A percentile compares a stretch with the other conserved stretches of the same genome.
Conservation (phyloP, 64 coral and sea anemone species). For the Hydrozoanthus tunicans region DNA sequence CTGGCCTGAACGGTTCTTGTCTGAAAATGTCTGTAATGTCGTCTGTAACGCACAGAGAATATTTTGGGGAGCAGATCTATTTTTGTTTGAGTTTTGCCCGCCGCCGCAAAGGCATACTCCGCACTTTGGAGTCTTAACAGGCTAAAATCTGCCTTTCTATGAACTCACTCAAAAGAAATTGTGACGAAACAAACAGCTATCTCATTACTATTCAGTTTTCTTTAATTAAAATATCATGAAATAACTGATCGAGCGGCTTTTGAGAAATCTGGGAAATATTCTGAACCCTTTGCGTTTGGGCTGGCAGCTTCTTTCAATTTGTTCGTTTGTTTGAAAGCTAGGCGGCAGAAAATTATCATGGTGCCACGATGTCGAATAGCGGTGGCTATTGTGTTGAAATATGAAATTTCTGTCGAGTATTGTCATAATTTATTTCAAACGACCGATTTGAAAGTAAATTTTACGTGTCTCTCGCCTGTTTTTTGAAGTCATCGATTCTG, state of each 20-base stretch:
- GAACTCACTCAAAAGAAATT: constrained; percentile 35
- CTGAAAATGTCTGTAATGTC: constrained; percentile 95
- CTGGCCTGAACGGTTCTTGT: constrained; percentile 87
- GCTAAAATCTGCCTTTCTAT: constrained; percentile 5
- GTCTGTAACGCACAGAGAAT: constrained; percentile 81
- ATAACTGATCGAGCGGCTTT: background rate
- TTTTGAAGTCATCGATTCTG: background rate
- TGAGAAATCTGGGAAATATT: background rate
- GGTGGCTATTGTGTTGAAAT: constrained; percentile 19
- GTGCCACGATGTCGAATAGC: background rate
- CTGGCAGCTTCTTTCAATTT: background rate
- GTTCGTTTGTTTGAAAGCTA: background rate
- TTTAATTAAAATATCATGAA: constrained; percentile 58
- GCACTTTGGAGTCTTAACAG: background rate
- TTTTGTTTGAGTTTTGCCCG: constrained; percentile 54
- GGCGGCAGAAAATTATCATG: background rate
- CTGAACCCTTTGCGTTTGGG: background rate
- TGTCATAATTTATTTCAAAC: constrained; percentile 28
- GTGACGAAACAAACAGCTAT: constrained; percentile 33
- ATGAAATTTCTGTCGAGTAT: background rate
- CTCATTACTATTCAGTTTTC: constrained; percentile 45
- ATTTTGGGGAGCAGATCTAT: constrained; percentile 80
- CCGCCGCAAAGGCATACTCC: constrained; percentile 14
- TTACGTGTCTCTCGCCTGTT: background rate
- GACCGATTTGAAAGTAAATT: constrained; percentile 7